Evolutionary conservation across 1,140 invertebrate genomes (phyloP).

Genomic region (Neodiprion fabricii): DNA sequence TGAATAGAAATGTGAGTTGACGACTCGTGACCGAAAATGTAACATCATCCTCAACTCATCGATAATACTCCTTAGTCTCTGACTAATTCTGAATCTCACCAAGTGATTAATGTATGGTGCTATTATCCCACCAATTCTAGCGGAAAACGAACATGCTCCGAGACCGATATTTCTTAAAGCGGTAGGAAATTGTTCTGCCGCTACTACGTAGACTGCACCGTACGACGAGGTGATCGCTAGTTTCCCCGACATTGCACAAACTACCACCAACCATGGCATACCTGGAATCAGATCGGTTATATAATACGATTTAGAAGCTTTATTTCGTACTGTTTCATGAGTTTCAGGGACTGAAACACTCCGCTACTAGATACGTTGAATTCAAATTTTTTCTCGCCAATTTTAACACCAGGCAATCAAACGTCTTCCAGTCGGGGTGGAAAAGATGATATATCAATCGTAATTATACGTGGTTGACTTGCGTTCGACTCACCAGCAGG

Average conservation of each 20-base stretch:
- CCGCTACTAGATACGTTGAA: no score
- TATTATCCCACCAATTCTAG: slow-evolving; percentile 72
- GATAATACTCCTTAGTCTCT: background rate
- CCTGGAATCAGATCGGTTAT: slow-evolving; percentile 48
- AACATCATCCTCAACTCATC: no score
- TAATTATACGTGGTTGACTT: no score
- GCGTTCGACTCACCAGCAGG: slow-evolving; percentile 51
- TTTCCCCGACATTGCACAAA: slow-evolving; percentile 76
- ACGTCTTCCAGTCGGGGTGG: no score
- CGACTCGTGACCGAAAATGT: no score
- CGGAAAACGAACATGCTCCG: slow-evolving; percentile 73
- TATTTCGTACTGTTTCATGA: no score
- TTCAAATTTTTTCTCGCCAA: no score
- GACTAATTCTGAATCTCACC: slow-evolving; percentile 40
- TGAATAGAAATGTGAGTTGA: slow-evolving; percentile 14
- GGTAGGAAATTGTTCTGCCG: slow-evolving; percentile 79
- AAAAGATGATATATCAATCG: no score
- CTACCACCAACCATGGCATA: slow-evolving; percentile 62
- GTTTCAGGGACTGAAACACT: no score
- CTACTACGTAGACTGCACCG: slow-evolving; percentile 74
- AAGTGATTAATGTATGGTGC: slow-evolving; percentile 69
- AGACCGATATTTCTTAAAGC: slow-evolving; percentile 74
- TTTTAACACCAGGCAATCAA: no score
- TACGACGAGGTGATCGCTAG: slow-evolving; percentile 77
- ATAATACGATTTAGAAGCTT: no score